Percentiles rank a stretch among this genome's conserved stretches.
Evolutionary conservation across 2,888 invertebrate species (phyloP).

Genomic region (Metallyticus violacea): DNA sequence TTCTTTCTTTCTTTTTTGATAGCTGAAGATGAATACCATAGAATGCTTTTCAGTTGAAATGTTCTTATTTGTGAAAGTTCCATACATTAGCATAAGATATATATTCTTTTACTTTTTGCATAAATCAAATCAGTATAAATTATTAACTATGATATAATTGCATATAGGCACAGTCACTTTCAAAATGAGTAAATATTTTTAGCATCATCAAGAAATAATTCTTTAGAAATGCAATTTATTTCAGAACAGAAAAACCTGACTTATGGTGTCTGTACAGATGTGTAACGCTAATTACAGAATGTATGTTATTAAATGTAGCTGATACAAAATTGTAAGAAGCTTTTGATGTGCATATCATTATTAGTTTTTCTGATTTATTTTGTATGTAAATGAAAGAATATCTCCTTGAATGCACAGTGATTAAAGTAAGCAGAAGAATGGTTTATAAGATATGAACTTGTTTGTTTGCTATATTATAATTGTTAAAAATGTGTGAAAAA

Average conservation of each 20-base stretch:
- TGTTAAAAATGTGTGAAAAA: not conserved
- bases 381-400: not conserved
- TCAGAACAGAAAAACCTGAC: not conserved
- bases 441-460: not conserved
- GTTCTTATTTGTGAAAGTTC: too few relatives aligned
- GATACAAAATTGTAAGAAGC: slow-evolving; percentile 9
- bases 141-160: not conserved
- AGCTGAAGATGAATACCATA: too few relatives aligned
- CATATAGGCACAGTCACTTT: not conserved
- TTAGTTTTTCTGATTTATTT: slow-evolving; percentile 1
- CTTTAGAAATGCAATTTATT: not conserved
- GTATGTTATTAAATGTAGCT: not conserved
- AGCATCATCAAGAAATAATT: too few relatives aligned
- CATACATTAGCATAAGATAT: not conserved
- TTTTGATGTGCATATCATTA: slow-evolving; percentile 14
- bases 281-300: not conserved
- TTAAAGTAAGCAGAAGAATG: not conserved
- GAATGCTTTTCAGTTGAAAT: too few relatives aligned
- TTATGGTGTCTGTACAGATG: not conserved
- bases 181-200: too few relatives aligned
- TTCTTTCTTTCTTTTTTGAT: too few relatives aligned
- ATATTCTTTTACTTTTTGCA: not conserved
- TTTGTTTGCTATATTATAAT: slow-evolving; percentile 7
- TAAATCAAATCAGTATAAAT: not conserved
- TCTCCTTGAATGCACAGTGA: slow-evolving; percentile 12